Evolutionary conservation across 2,113 vertebrate species (phyloP).

Genomic region (Empidonax traillii): DNA sequence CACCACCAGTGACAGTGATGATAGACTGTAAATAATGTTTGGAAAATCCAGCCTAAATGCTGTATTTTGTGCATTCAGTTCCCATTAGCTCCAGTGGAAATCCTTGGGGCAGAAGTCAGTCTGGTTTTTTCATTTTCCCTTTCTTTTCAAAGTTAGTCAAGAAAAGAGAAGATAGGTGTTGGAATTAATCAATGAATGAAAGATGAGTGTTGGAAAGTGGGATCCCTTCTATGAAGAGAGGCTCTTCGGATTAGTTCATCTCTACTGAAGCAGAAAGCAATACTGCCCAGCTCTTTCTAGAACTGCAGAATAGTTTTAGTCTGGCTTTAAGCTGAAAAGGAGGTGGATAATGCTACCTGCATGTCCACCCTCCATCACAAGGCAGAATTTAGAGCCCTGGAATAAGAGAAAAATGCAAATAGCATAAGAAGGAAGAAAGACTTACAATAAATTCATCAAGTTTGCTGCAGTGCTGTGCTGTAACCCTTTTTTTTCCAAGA

Average conservation of each 20-base stretch:
- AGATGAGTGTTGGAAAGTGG: background rate
- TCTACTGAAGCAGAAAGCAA: slow-evolving; percentile 2
- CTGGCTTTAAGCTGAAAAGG: background rate
- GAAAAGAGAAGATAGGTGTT: background rate
- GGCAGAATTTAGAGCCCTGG: background rate
- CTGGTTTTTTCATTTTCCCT: background rate
- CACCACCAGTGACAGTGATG: background rate
- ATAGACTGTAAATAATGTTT: background rate
- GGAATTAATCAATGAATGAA: slow-evolving; percentile 9
- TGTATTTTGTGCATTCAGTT: background rate
- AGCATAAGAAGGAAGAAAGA: background rate
- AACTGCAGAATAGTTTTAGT: background rate
- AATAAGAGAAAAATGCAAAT: background rate
- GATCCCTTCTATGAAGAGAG: background rate
- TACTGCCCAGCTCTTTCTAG: background rate
- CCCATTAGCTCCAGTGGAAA: background rate
- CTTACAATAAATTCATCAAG: background rate
- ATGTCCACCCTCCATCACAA: background rate
- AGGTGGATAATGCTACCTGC: background rate
- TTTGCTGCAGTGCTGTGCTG: background rate
- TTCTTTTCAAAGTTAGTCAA: background rate
- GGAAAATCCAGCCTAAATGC: background rate
- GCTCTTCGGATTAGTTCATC: slow-evolving; percentile 12
- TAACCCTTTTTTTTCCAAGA: background rate
- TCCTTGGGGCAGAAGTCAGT: background rate